Percentiles rank a stretch among this genome's conserved stretches.
These are phyloP conservation scores for Habroteleia sp. DNA, from an alignment of 2,888 invertebrate species.

Conservation along the genomic window DNA sequence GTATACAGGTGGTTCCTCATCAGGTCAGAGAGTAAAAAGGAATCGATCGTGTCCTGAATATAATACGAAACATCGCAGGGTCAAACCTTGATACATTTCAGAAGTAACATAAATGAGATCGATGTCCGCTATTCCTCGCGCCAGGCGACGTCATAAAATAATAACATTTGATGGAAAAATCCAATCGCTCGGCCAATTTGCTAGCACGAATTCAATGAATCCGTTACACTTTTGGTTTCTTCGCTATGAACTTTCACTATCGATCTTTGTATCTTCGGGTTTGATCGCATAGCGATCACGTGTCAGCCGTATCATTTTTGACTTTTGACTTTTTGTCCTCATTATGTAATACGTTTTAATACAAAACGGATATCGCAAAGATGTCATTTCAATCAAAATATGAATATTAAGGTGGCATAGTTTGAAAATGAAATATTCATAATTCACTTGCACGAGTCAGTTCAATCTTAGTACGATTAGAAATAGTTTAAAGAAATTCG, in stretches of 20 bases:
- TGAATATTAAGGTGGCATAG: slow-evolving; percentile 30
- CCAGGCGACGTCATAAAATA: slow-evolving; percentile 22
- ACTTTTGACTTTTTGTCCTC: slow-evolving; percentile 42
- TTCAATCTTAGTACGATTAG: too few relatives aligned
- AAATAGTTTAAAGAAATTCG: too few relatives aligned
- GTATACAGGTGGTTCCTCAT: slow-evolving; percentile 58
- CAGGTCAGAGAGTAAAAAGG: slow-evolving; percentile 57
- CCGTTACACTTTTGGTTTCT: slow-evolving; percentile 17
- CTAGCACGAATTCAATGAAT: background rate
- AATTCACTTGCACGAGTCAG: too few relatives aligned
- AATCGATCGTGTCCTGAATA: slow-evolving; percentile 60
- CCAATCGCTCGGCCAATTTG: background rate
- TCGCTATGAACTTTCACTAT: slow-evolving; percentile 9
- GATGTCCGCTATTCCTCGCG: slow-evolving; percentile 46
- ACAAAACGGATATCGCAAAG: too few relatives aligned
- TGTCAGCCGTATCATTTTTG: slow-evolving; percentile 48
- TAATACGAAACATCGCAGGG: slow-evolving; percentile 57
- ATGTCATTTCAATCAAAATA: slow-evolving; percentile 28
- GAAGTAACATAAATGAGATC: slow-evolving; percentile 51
- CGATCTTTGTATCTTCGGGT: slow-evolving; percentile 30
- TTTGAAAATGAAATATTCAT: too few relatives aligned
- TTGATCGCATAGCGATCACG: slow-evolving; percentile 39
- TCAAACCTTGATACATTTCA: slow-evolving; percentile 58
- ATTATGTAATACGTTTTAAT: too few relatives aligned
- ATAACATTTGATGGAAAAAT: slow-evolving; percentile 18